phyloP scores from a whole-genome alignment of 2,797 vertebrate genomes.

The Coranthus polyacanthus region DNA sequence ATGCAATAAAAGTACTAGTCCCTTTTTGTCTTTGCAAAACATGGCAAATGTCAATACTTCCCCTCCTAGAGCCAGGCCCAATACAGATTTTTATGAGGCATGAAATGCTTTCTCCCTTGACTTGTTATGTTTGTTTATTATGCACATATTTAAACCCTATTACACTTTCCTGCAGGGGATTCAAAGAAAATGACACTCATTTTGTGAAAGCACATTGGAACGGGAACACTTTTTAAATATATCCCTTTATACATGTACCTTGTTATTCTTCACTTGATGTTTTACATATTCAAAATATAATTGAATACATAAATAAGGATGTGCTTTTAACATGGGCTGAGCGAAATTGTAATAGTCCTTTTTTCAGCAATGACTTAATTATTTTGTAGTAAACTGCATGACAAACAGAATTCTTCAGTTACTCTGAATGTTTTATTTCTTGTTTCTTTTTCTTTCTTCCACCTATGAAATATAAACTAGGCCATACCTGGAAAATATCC shows the following conservation, averaged over 20 bases:
- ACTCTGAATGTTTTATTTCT: conserved; percentile 14
- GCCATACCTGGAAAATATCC: conserved; percentile 66
- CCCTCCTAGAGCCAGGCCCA: conserved; percentile 33
- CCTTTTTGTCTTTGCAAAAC: conserved; percentile 54
- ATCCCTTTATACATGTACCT: conserved; percentile 32
- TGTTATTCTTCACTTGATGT: conserved; percentile 49
- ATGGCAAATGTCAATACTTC: conserved; percentile 52
- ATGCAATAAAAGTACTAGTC: conserved; percentile 22
- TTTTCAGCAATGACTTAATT: conserved; percentile 9
- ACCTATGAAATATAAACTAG: conserved; percentile 66
- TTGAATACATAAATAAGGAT: conserved; percentile 37
- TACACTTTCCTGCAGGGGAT: conserved; percentile 62
- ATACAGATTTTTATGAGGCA: conserved; percentile 68
- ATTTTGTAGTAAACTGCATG: conserved; percentile 14
- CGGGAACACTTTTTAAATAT: conserved; percentile 49
- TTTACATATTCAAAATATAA: conserved; percentile 45
- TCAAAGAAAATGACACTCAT: conserved; percentile 60
- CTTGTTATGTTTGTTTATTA: conserved; percentile 71
- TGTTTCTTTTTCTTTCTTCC: conserved; percentile 31
- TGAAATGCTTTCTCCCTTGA: conserved; percentile 69
- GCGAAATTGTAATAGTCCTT: conserved; percentile 7
- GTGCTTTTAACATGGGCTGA: conserved; percentile 16
- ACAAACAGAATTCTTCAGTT: conserved; percentile 6
- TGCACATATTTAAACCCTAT: conserved; percentile 71
- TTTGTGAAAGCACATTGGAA: conserved; percentile 51